These are phyloP conservation scores for Exaiptasia diaphana DNA, from an alignment of 64 coral and sea anemone genomes.

Conservation along the genomic window DNA sequence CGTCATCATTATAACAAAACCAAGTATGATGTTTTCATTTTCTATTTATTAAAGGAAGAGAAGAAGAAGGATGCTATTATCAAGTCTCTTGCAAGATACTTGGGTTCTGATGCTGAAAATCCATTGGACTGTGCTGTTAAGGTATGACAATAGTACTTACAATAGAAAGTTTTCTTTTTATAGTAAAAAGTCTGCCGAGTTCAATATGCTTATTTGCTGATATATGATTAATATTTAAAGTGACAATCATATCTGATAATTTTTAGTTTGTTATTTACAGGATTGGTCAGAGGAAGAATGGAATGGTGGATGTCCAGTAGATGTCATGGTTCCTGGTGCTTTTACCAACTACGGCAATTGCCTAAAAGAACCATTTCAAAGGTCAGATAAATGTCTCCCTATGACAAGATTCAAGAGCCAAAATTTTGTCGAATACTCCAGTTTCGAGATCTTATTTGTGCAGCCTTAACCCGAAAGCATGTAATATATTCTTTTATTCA, in stretches of 20 bases:
- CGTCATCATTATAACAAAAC: too few species aligned
- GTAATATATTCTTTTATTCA: too few species aligned
- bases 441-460: too few species aligned
- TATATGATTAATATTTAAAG: too few species aligned
- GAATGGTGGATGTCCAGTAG: constrained; percentile 95
- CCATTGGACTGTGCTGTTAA: constrained; percentile 82
- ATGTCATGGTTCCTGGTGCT: constrained; percentile 84
- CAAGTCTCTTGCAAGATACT: constrained; percentile 67
- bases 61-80: constrained; percentile 63
- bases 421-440: too few species aligned
- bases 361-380: constrained; percentile 66
- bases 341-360: constrained; percentile 81
- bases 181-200: neutral
- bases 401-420: too few species aligned
- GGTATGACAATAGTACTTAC: constrained; percentile 16
- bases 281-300: constrained; percentile 87
- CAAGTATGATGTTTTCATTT: neutral
- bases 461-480: too few species aligned
- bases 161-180: neutral
- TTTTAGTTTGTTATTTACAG: constrained; percentile 25
- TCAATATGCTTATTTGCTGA: too few species aligned
- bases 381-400: constrained; percentile 24
- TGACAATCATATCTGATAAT: too few species aligned
- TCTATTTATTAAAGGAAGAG: constrained; percentile 60
- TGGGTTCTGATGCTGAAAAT: constrained; percentile 72